These are phyloP conservation scores for Myotis davidii DNA, from an alignment of 2,113 vertebrate genomes.

Conservation along the genomic window DNA sequence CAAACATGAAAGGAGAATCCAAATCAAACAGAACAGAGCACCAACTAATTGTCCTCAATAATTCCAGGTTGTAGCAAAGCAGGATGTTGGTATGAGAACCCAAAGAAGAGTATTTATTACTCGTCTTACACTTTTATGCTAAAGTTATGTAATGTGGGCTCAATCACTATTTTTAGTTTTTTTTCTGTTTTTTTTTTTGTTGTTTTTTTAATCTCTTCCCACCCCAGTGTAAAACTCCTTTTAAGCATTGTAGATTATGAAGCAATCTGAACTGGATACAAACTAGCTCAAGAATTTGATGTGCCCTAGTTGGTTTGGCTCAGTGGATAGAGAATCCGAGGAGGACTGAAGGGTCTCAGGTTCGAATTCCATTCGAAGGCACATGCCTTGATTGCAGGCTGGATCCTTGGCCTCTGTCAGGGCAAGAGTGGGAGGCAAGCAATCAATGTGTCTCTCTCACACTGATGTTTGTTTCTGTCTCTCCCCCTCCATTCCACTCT, in stretches of 20 bases:
- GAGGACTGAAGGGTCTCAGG: too few relatives aligned
- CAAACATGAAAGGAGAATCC: neutral
- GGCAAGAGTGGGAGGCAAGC: too few relatives aligned
- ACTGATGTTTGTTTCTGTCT: too few relatives aligned
- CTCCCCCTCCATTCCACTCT: too few relatives aligned
- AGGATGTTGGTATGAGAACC: neutral
- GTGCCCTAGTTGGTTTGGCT: too few relatives aligned
- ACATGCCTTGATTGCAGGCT: too few relatives aligned
- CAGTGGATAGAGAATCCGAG: too few relatives aligned
- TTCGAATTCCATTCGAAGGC: too few relatives aligned
- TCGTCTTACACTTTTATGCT: neutral
- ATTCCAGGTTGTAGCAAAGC: neutral
- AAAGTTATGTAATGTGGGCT: neutral
- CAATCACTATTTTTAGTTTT: neutral
- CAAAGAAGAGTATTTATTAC: neutral
- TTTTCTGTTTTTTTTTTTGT: too few relatives aligned
- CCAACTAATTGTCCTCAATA: neutral
- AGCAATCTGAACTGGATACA: neutral
- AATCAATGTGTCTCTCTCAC: too few relatives aligned
- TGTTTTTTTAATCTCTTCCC: neutral
- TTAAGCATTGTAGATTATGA: neutral
- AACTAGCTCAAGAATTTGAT: neutral
- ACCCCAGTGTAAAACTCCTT: neutral
- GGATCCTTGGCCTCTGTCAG: too few relatives aligned
- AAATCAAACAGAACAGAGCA: neutral